Evolutionary conservation across 1,140 invertebrate species (phyloP).

Genomic region (Leptopilina boulardi): DNA sequence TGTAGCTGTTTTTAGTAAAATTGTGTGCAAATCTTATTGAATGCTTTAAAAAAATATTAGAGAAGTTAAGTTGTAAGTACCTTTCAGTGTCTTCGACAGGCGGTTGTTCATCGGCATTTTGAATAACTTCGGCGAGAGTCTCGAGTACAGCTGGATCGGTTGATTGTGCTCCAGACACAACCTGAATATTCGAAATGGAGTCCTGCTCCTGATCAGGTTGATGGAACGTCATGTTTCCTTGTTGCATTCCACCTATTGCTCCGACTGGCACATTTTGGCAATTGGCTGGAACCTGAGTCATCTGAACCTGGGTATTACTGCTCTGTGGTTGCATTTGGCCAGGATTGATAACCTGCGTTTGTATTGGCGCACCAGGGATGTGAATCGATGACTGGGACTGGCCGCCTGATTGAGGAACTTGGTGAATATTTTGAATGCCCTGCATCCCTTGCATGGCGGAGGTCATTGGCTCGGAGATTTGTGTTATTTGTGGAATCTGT

Average conservation of each 20-base stretch:
- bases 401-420: conserved; percentile 69
- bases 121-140: conserved; percentile 73
- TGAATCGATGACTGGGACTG: conserved; percentile 60
- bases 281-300: conserved; percentile 64
- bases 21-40: too few relatives aligned
- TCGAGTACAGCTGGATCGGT: conserved; percentile 71
- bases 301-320: conserved; percentile 59
- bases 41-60: too few relatives aligned
- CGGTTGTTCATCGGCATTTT: conserved; percentile 71
- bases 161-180: conserved; percentile 54
- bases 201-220: conserved; percentile 71
- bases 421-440: conserved; percentile 70
- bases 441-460: conserved; percentile 67
- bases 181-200: conserved; percentile 65
- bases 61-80: too few relatives aligned
- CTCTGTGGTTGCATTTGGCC: conserved; percentile 37
- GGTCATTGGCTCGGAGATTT: conserved; percentile 65
- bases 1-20: too few relatives aligned
- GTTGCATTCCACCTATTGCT: conserved; percentile 38
- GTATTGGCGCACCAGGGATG: conserved; percentile 48
- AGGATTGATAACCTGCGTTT: conserved; percentile 19
- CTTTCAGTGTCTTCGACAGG: conserved; percentile 81
- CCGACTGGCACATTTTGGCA: conserved; percentile 47
- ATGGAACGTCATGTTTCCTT: conserved; percentile 62
- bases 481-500: conserved; percentile 55